Base-by-base conservation (phyloP, 2,888 invertebrate genomes). In the Drosophila mulleri region DNA sequence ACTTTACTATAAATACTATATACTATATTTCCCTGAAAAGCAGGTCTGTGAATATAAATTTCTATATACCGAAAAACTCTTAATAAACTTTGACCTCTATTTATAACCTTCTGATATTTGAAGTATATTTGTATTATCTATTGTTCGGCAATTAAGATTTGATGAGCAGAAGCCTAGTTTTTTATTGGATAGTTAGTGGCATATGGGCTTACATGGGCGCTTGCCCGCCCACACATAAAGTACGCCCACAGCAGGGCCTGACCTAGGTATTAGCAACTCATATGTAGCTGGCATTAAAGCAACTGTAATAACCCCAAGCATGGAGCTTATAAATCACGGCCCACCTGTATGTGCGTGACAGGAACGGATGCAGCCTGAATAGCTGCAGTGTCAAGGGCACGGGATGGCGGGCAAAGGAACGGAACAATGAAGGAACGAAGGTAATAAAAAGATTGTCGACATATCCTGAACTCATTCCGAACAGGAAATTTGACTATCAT, bases 321-420 rank as follows among this genome's bases (percentile, higher is more conserved):
- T 20, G 48, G 47, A 52, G 57, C 48, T 62, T 63, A 73, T 78
- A 80, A 78, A 78, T 78, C 78, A 78, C 62, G 45, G 57, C 78
- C 78, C 78, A 76, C 78, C 76, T 78, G 26, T 41, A 50, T 20
- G 57, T 68, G 76, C 72, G 67, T 78, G 78, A 75, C 78, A 75
- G 67, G 54, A 68, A 72, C 78, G 72, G 80, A 78, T 78, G 78
- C 76, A 78, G 62, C 48, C 75, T 20, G 26, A 50, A 72, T 67
- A 29, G 26, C 62, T 57, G 6, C 65, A 75, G 65, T 79, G 75
- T 79, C 80, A 79, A 45, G 56, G 57, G 57, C 44, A 44, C 16
- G 35, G 41, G n/a, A 41, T n/a, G n/a, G 18, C 16, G 18, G 18
- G n/a, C 23, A 20, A 20, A 37, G 11, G 18, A 16, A 20, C 16